Base-by-base conservation (phyloP, 2,113 vertebrate genomes). In the Machaerirhynchus nigripectus region DNA sequence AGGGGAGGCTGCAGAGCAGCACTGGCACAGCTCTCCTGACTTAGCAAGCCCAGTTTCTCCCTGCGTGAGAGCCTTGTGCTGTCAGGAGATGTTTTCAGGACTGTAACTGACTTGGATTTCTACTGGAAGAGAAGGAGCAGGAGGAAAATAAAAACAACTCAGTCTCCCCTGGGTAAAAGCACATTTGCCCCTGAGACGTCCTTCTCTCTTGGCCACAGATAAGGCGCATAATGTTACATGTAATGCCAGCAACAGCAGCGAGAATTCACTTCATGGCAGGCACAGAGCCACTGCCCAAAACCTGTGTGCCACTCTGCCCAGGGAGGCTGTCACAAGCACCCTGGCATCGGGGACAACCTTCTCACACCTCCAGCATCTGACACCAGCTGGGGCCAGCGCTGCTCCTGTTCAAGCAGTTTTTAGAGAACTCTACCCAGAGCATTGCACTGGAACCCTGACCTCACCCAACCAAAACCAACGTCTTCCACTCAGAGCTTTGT, bases 241-340 rank as follows among this genome's bases (percentile, higher is more conserved):
- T 4, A 53, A n/a, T 0, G 0, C 35, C 23, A n/a, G 2, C 9
- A 23, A n/a, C 17, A 26, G 44, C 39, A 4, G 9, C 0, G 1
- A 14, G 6, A 60, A 44, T 10, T 26, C 60, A 12, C 7, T 20
- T 57, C 56, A 13, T 1, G 3, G 33, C 33, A 35, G 27, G 18
- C n/a, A 14, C 4, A 27, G 37, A 18, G 40, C n/a, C 23, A 17
- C 15, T 8, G 14, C 11, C 0, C 2, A 30, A 20, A 69, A 3
- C 2, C 1, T 7, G 11, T 2, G 22, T 7, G 53, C 44, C 11
- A 10, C 2, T 9, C 59, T 20, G 16, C 1, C 4, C 40, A 33
- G 33, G 1, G 12, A 44, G 33, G 64, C 20, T 31, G 5, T 1
- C 13, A 44, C 12, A n/a, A 17, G 8, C 28, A 10, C 35, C 33